Percentiles rank a stretch among this genome's conserved stretches.
phyloP scores from a whole-genome alignment of 2,888 invertebrate genomes.

The Meganola albula region DNA sequence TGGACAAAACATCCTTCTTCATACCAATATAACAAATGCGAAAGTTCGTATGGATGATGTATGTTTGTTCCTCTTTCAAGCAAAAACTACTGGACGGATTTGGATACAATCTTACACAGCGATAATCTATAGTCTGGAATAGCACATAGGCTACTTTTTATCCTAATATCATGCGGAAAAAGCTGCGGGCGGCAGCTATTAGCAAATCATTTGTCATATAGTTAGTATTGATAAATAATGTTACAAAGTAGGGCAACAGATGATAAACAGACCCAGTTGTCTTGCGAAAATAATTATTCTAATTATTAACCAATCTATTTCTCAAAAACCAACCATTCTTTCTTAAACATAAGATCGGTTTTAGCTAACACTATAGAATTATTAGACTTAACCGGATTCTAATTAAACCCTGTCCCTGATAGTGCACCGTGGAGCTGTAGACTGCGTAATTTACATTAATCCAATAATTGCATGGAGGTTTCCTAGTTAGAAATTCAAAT shows the following conservation, averaged over 20 bases:
- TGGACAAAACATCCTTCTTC: too few species aligned
- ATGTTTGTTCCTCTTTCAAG: too few species aligned
- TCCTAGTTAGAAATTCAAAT: conserved; percentile 95
- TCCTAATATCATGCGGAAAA: too few species aligned
- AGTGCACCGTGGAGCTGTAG: conserved; percentile 79
- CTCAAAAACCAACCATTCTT: conserved; percentile 35
- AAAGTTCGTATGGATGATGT: too few species aligned
- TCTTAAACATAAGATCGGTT: conserved; percentile 39
- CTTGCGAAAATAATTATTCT: conserved; percentile 29
- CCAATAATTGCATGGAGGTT: conserved; percentile 95
- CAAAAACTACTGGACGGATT: too few species aligned
- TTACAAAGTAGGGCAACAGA: conserved; percentile 21
- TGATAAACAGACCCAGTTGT: conserved; percentile 23
- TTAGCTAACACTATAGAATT: conserved; percentile 55
- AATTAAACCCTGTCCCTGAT: conserved; percentile 76
- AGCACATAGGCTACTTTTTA: too few species aligned
- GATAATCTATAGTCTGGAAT: too few species aligned
- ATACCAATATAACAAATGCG: too few species aligned
- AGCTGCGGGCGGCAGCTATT: too few species aligned
- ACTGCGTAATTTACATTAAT: conserved; percentile 95
- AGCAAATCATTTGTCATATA: too few species aligned
- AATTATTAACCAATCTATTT: conserved; percentile 18
- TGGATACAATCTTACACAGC: too few species aligned
- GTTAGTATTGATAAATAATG: too few species aligned
- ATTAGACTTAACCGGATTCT: conserved; percentile 74